These are phyloP conservation scores for Mus minutoides DNA, from an alignment of 2,797 vertebrate species.

Conservation along the genomic window DNA sequence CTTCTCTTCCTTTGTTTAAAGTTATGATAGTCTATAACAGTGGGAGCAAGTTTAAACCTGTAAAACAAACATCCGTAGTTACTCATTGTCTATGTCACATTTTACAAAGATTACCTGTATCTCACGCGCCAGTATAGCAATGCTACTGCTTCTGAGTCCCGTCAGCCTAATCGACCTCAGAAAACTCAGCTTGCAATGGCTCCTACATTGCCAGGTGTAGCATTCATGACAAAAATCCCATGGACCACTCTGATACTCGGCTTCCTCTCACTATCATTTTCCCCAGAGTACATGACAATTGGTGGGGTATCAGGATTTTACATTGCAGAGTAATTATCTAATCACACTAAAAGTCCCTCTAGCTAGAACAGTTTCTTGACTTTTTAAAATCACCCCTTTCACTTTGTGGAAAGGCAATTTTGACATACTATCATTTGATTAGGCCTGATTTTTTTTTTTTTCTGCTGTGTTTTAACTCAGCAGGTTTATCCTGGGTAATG, in stretches of 20 bases:
- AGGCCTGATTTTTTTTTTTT: neutral
- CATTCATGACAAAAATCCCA: neutral
- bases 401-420: neutral
- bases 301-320: neutral
- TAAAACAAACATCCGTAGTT: neutral
- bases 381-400: constrained; percentile 4
- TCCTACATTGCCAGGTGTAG: neutral
- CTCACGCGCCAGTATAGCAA: neutral
- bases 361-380: neutral
- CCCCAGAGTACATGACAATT: neutral
- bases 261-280: neutral
- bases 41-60: neutral
- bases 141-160: neutral
- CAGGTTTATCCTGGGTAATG: neutral
- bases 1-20: neutral
- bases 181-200: neutral
- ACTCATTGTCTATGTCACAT: neutral
- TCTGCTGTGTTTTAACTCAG: neutral
- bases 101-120: neutral
- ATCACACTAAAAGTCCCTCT: neutral
- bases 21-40: neutral
- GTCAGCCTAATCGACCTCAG: neutral
- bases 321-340: neutral
- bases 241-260: neutral
- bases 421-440: neutral